Evolutionary conservation across 2,113 vertebrate species (phyloP).

Genomic region (Noturus placidus): DNA sequence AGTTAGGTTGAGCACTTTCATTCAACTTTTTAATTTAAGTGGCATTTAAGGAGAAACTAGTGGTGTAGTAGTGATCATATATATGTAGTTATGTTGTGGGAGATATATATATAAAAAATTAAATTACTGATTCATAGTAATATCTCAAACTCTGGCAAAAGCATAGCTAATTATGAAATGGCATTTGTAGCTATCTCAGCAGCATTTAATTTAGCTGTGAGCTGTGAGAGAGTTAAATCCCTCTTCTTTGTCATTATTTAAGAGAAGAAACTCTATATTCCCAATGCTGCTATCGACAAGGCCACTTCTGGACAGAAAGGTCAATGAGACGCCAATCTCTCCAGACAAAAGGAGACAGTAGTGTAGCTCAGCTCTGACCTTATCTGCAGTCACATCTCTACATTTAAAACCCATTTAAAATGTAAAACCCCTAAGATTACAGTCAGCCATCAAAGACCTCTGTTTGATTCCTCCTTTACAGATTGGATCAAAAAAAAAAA

Average conservation of each 20-base stretch:
- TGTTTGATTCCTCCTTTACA: no score
- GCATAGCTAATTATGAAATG: slow-evolving; percentile 1
- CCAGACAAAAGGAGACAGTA: background rate
- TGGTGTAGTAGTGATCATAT: background rate
- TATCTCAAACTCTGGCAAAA: background rate
- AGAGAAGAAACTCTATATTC: slow-evolving; percentile 50
- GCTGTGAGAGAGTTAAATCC: background rate
- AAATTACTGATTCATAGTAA: background rate
- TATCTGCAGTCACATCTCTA: slow-evolving; percentile 1
- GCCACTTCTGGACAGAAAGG: slow-evolving; percentile 45
- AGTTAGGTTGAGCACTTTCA: background rate
- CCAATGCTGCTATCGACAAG: slow-evolving; percentile 25
- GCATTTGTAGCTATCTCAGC: background rate
- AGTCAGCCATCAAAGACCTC: slow-evolving; percentile 1
- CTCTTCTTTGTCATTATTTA: slow-evolving; percentile 25
- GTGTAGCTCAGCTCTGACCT: background rate
- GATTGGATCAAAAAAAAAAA: background rate
- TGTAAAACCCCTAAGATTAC: background rate
- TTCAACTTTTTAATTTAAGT: background rate
- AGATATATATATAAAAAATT: background rate
- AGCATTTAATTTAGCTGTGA: background rate
- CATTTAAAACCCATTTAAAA: background rate
- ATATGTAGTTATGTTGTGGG: background rate
- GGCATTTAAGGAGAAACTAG: background rate
- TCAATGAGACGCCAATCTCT: slow-evolving; percentile 43